Conservation (phyloP, 2,888 invertebrate genomes). For the Aphidoletes aphidimyza region DNA sequence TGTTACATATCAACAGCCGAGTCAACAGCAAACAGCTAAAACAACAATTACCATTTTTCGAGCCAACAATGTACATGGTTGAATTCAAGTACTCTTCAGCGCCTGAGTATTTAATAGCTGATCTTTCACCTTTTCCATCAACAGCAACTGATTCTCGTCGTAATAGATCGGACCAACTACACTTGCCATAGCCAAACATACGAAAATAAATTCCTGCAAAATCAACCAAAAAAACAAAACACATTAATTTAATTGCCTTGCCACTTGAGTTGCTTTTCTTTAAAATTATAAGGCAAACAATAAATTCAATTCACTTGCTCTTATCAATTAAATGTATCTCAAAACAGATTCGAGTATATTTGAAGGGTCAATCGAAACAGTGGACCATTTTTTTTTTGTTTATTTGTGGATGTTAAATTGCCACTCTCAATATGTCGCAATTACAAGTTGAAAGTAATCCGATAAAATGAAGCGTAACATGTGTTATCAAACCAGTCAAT, state of each 20-base stretch:
- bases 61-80: slow-evolving; percentile 63
- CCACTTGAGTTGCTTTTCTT: background rate
- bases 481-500: too few relatives aligned
- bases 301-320: background rate
- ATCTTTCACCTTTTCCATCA: slow-evolving; percentile 61
- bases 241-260: background rate
- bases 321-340: background rate
- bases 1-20: too few relatives aligned
- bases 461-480: too few relatives aligned
- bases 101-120: slow-evolving; percentile 64
- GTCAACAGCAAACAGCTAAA: too few relatives aligned
- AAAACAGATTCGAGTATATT: background rate
- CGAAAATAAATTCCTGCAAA: slow-evolving; percentile 64
- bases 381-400: too few relatives aligned
- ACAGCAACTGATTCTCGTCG: slow-evolving; percentile 61
- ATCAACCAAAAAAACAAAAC: background rate
- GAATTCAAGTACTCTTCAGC: slow-evolving; percentile 64
- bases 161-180: slow-evolving; percentile 65
- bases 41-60: slow-evolving; percentile 59
- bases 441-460: too few relatives aligned
- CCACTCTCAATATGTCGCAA: too few relatives aligned
- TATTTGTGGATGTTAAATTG: too few relatives aligned
- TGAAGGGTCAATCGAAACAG: background rate
- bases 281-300: background rate
- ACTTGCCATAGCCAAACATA: slow-evolving; percentile 65